Base-by-base conservation (phyloP, 2,797 vertebrate genomes). In the Oophaga sylvatica region DNA sequence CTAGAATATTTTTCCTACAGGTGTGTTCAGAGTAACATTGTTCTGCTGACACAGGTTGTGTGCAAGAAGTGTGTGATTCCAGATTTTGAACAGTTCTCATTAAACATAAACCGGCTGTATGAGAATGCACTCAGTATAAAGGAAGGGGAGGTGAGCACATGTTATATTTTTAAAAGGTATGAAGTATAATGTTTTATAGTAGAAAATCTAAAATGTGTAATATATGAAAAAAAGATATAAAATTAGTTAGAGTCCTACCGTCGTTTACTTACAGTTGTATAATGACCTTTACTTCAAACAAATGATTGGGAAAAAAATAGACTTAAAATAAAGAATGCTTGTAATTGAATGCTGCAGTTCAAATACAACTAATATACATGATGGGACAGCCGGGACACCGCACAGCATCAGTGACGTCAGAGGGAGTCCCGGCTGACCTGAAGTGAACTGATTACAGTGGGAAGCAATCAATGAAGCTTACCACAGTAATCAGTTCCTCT, bases 61-160 rank as follows among this genome's bases (percentile, higher is more conserved):
- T 94, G 95, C 85, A 96, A 95, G 90, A 97, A 96, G 92, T 97
- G 97, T 85, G 96, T 97, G 87, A 97, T 97, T 93, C 97, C 97
- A 2, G 96, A 97, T 90, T 97, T 97, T 93, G 95, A 97, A 67
- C 89, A 93, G 19, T 97, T 97, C 93, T 94, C 93, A 0, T 87
- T 90, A 78, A 95, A 96, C 31, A 96, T 97, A 80, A 93, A 97
- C 90, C 93, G 94, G 84, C 96, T 97, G 89, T 97, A 96, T 91
- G 71, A 94, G 84, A 93, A 90, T n/a, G 92, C 94, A 83, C 92
- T 91, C 91, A 90, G 31, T 93, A 94, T 91, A 92, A 88, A 5
- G 90, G 94, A 73, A 95, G 97, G 87, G 94, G 95, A 92, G 97
- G 88, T 89, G 57, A 89, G 83, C 8, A 65, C 20, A n/a, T 20